Percentiles rank a stretch among this genome's conserved stretches.
phyloP scores from a whole-genome alignment of 2,113 vertebrate genomes.

The Lagenorhynchus albirostris region DNA sequence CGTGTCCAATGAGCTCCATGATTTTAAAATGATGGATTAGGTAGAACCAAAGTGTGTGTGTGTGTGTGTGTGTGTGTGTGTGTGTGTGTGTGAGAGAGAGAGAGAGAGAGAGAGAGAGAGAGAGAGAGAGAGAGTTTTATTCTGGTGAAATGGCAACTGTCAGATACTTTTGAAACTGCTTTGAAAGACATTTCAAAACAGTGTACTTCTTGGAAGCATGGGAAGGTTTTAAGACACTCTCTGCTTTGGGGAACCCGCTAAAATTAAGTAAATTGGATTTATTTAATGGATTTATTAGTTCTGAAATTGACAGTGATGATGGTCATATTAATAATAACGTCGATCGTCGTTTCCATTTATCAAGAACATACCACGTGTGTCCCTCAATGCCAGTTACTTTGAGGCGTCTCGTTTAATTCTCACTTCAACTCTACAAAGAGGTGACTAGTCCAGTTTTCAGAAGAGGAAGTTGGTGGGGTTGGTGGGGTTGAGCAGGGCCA shows the following conservation, averaged over 20 bases:
- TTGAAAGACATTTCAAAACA: background rate
- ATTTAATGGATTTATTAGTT: background rate
- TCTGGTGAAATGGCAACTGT: background rate
- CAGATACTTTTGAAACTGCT: background rate
- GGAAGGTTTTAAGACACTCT: background rate
- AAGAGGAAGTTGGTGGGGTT: background rate
- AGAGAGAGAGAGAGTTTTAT: background rate
- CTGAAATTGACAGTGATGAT: background rate
- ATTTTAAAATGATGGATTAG: accelerated
- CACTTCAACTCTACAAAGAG: background rate
- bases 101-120: too few relatives aligned
- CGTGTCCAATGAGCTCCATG: accelerated
- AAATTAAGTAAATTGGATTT: background rate
- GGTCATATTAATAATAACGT: background rate
- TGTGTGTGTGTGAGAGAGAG: too few relatives aligned
- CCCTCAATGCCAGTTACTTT: too few relatives aligned
- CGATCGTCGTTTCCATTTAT: background rate
- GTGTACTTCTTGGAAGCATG: background rate
- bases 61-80: too few relatives aligned
- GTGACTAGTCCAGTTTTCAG: background rate
- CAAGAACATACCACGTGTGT: accelerated
- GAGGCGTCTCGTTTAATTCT: background rate
- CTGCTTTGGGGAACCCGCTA: background rate
- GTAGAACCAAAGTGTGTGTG: accelerated
- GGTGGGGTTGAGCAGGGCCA: too few relatives aligned